phyloP scores from a whole-genome alignment of 2,888 invertebrate species.

The Lydus trimaculatus region DNA sequence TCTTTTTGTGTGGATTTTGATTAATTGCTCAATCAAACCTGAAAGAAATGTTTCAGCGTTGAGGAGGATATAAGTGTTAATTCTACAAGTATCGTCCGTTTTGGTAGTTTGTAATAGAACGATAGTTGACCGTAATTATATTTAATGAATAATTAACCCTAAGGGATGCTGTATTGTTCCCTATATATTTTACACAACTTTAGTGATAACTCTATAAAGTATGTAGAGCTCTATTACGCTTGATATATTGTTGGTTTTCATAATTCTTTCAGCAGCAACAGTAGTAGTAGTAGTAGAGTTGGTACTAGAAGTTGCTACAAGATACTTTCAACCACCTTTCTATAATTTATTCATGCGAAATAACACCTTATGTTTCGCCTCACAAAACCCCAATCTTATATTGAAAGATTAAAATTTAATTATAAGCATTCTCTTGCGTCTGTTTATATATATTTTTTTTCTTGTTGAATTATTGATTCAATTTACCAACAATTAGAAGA shows the following conservation, averaged over 20 bases:
- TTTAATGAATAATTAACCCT: conserved; percentile 28
- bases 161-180: conserved; percentile 10
- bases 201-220: background rate
- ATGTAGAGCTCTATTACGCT: background rate
- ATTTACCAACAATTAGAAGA: too few species aligned
- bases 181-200: background rate
- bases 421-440: background rate
- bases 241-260: background rate
- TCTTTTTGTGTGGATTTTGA: too few species aligned
- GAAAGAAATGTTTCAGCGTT: too few species aligned
- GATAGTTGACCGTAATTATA: conserved; percentile 19
- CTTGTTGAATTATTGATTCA: too few species aligned
- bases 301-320: too few species aligned
- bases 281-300: too few species aligned
- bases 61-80: background rate
- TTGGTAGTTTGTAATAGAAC: background rate
- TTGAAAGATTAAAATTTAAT: background rate
- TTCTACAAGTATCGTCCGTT: background rate
- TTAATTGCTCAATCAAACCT: background rate
- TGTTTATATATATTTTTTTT: background rate
- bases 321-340: too few species aligned
- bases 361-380: too few species aligned
- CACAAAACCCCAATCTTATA: background rate
- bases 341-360: too few species aligned
- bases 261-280: background rate